phyloP scores from a whole-genome alignment of 2,113 vertebrate genomes.

The Chionis minor region DNA sequence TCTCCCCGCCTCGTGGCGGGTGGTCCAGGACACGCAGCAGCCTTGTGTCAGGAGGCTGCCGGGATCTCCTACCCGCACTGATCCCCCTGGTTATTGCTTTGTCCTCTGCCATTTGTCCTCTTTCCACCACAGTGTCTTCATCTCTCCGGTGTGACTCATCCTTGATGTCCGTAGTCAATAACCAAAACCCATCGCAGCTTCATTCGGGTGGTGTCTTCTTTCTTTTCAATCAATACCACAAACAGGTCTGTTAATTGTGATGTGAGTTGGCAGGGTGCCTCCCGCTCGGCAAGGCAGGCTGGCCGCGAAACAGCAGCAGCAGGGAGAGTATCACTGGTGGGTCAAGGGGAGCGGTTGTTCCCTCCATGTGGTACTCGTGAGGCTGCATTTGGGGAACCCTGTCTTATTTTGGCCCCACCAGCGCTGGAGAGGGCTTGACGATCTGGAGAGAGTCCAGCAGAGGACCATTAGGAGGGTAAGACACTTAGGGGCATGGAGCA shows the following conservation, averaged over 20 bases:
- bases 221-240: neutral
- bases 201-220: neutral
- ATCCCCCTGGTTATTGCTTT: neutral
- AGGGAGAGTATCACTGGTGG: neutral
- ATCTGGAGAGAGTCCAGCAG: neutral
- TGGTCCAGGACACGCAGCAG: neutral
- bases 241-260: neutral
- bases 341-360: neutral
- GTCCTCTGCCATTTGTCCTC: neutral
- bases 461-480: neutral
- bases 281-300: neutral
- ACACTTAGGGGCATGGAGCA: neutral
- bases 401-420: neutral
- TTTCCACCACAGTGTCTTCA: fast-evolving
- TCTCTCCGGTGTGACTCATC: neutral
- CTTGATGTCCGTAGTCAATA: neutral
- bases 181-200: neutral
- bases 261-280: neutral
- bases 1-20: neutral
- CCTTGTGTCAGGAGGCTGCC: neutral
- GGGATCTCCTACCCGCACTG: neutral
- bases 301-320: neutral
- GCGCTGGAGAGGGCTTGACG: neutral
- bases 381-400: neutral
- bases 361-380: neutral